phyloP scores from a whole-genome alignment of 1,140 invertebrate genomes.

The Magallana angulata region DNA sequence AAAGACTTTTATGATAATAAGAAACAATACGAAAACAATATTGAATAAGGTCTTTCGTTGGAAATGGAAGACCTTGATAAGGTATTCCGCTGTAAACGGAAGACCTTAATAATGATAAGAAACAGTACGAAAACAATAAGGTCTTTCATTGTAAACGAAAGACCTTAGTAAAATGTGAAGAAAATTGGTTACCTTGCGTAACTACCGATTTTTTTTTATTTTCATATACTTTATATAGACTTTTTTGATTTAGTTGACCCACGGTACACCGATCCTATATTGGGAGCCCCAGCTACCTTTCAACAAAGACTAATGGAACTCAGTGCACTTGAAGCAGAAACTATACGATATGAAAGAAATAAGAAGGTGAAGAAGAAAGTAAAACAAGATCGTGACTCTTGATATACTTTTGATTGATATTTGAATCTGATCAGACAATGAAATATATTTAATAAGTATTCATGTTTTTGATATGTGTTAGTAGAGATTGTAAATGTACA shows the following conservation, averaged over 20 bases:
- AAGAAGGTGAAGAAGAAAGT: slow-evolving; percentile 74
- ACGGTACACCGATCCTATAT: slow-evolving; percentile 70
- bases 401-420: slow-evolving; percentile 30
- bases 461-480: background rate
- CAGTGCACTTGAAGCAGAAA: slow-evolving; percentile 72
- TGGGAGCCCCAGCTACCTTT: slow-evolving; percentile 69
- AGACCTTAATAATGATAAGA: too few relatives aligned
- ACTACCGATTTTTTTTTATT: too few relatives aligned
- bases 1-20: too few relatives aligned
- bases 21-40: too few relatives aligned
- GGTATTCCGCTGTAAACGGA: too few relatives aligned
- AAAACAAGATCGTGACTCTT: slow-evolving; percentile 70
- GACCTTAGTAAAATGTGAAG: too few relatives aligned
- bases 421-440: background rate
- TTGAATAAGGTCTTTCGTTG: too few relatives aligned
- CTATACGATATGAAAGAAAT: slow-evolving; percentile 72
- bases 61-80: too few relatives aligned
- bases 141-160: too few relatives aligned
- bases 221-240: background rate
- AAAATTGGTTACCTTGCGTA: too few relatives aligned
- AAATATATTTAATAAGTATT: background rate
- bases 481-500: too few relatives aligned
- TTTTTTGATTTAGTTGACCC: slow-evolving; percentile 63
- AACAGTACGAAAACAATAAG: too few relatives aligned
- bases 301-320: slow-evolving; percentile 73